These are phyloP conservation scores for Netelia virgata DNA, from an alignment of 2,888 invertebrate species.

Conservation along the genomic window DNA sequence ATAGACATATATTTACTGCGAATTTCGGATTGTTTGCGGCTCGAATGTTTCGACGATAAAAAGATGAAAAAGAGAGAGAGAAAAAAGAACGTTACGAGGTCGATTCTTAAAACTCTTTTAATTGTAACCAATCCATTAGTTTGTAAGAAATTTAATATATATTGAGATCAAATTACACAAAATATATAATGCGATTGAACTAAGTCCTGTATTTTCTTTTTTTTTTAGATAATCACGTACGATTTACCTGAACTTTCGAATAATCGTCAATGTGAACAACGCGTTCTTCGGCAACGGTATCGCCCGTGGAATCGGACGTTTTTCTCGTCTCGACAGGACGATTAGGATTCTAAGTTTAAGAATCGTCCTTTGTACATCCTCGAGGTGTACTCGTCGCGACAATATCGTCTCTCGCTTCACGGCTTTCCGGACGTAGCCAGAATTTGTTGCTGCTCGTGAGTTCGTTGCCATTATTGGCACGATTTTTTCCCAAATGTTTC, in stretches of 20 bases:
- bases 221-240: neutral
- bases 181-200: conserved; percentile 75
- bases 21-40: conserved; percentile 23
- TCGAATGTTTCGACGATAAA: conserved; percentile 15
- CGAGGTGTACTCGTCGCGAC: neutral
- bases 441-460: conserved; percentile 66
- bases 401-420: conserved; percentile 6
- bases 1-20: conserved; percentile 26
- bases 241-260: conserved; percentile 10
- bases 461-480: conserved; percentile 42
- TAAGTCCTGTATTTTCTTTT: conserved; percentile 45
- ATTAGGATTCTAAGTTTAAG: neutral
- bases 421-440: conserved; percentile 53
- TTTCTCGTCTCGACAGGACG: neutral
- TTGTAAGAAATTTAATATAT: conserved; percentile 81
- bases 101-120: conserved; percentile 69
- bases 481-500: conserved; percentile 65
- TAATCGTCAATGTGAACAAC: conserved; percentile 56
- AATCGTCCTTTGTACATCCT: conserved; percentile 4
- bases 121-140: conserved; percentile 77
- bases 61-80: neutral
- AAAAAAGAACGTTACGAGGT: conserved; percentile 26
- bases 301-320: neutral
- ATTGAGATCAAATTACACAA: conserved; percentile 74
- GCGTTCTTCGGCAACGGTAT: conserved; percentile 24